Conservation (phyloP, 2,797 vertebrate genomes). For the Cetoscarus ocellatus region DNA sequence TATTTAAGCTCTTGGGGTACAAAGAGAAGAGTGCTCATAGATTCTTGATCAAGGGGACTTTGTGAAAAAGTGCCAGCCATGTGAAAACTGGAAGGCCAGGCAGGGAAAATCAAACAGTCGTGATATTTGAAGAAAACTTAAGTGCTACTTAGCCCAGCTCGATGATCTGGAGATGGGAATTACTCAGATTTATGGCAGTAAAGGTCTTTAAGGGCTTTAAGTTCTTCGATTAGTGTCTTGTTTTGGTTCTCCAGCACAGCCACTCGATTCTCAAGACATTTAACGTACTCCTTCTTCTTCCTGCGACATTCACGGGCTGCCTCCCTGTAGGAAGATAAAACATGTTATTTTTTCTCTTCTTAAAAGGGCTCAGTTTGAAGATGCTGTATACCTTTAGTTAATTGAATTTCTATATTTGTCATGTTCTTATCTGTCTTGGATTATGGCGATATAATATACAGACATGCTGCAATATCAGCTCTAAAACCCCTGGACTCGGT, state of each 20-base stretch:
- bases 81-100: conserved; percentile 41
- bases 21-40: conserved; percentile 1
- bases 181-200: conserved; percentile 99
- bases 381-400: too few relatives aligned
- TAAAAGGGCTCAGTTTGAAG: too few relatives aligned
- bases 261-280: conserved; percentile 98
- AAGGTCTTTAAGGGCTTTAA: conserved; percentile 99
- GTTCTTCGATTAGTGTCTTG: conserved; percentile 98
- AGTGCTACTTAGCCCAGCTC: conserved; percentile 51
- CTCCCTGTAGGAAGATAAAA: conserved; percentile 86
- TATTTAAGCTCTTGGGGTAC: neutral
- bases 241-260: conserved; percentile 99
- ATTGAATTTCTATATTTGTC: too few relatives aligned
- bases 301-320: conserved; percentile 97
- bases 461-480: too few relatives aligned
- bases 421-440: too few relatives aligned
- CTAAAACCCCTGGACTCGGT: too few relatives aligned
- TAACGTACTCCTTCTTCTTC: conserved; percentile 99
- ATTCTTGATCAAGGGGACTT: conserved; percentile 3
- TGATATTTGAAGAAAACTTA: conserved; percentile 54
- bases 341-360: neutral
- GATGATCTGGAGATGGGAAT: conserved; percentile 33
- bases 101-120: conserved; percentile 54
- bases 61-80: neutral
- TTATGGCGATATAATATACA: too few relatives aligned